Evolutionary conservation across 2,113 vertebrate species (phyloP).

Genomic region (Sialia sialis): DNA sequence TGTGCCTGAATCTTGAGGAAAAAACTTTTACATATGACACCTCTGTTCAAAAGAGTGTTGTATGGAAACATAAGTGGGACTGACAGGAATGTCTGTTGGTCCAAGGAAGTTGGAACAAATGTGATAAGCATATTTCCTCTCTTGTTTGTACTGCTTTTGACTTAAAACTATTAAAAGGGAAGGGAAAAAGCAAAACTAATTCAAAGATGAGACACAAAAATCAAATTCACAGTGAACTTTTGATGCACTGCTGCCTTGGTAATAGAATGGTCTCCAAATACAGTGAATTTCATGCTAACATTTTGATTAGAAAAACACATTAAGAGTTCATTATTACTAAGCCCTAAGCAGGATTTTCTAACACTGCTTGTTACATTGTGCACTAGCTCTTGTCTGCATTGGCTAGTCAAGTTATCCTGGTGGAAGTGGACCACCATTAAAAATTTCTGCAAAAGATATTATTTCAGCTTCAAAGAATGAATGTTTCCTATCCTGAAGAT

Average conservation of each 20-base stretch:
- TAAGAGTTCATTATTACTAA: slow-evolving; percentile 58
- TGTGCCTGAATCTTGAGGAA: slow-evolving; percentile 40
- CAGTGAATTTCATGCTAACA: slow-evolving; percentile 30
- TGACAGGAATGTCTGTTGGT: background rate
- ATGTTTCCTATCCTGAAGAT: background rate
- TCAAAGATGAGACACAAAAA: slow-evolving; percentile 41
- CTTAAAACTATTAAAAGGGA: slow-evolving; percentile 40
- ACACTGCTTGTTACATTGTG: background rate
- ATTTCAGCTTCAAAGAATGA: slow-evolving; percentile 9
- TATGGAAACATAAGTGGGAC: slow-evolving; percentile 41
- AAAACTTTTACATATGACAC: slow-evolving; percentile 33
- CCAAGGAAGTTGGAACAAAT: slow-evolving; percentile 18
- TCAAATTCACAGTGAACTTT: slow-evolving; percentile 19
- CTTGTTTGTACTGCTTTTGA: slow-evolving; percentile 25
- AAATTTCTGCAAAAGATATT: background rate
- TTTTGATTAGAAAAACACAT: slow-evolving; percentile 47
- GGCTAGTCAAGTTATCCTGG: background rate
- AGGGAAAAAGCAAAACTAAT: background rate
- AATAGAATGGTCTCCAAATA: slow-evolving; percentile 27
- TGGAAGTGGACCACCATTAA: background rate
- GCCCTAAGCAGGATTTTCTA: background rate
- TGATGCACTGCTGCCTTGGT: background rate
- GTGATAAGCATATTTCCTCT: background rate
- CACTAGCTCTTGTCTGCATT: background rate
- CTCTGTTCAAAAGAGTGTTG: slow-evolving; percentile 52